phyloP scores from a whole-genome alignment of 2,797 vertebrate genomes.

The Mionectes olivaceus region DNA sequence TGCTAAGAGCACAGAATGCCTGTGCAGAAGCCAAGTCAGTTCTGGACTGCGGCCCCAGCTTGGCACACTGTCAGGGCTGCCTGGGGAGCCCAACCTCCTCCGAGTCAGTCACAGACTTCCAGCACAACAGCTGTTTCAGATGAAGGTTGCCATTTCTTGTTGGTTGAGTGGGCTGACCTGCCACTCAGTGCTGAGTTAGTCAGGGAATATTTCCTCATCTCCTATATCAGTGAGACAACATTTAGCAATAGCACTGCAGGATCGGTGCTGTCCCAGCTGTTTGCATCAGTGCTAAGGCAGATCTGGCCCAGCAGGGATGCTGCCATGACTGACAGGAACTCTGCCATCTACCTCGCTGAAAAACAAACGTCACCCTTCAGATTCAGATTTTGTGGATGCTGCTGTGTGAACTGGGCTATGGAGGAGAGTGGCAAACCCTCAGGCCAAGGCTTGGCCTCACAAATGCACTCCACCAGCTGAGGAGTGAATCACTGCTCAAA shows the following conservation, averaged over 20 bases:
- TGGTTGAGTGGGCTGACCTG: background rate
- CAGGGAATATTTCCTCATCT: background rate
- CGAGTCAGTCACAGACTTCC: background rate
- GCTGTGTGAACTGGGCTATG: background rate
- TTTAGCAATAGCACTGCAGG: background rate
- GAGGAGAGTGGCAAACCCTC: background rate
- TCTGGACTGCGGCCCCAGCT: background rate
- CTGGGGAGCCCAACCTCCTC: background rate
- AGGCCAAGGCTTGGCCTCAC: background rate
- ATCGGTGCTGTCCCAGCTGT: background rate
- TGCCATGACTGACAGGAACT: background rate
- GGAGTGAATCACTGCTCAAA: background rate
- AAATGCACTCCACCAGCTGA: background rate
- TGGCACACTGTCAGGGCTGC: background rate
- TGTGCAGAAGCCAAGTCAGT: background rate
- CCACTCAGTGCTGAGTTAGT: fast-evolving
- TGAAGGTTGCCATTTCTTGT: background rate
- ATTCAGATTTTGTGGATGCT: background rate
- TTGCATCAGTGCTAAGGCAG: background rate
- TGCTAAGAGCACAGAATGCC: fast-evolving
- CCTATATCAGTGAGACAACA: fast-evolving
- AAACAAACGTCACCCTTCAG: background rate
- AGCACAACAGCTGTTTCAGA: background rate
- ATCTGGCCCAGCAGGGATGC: background rate
- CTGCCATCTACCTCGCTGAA: background rate